Percentiles rank a stretch among this genome's conserved stretches.
Evolutionary conservation across 2,888 invertebrate species (phyloP).

Genomic region (Acronicta leporina): DNA sequence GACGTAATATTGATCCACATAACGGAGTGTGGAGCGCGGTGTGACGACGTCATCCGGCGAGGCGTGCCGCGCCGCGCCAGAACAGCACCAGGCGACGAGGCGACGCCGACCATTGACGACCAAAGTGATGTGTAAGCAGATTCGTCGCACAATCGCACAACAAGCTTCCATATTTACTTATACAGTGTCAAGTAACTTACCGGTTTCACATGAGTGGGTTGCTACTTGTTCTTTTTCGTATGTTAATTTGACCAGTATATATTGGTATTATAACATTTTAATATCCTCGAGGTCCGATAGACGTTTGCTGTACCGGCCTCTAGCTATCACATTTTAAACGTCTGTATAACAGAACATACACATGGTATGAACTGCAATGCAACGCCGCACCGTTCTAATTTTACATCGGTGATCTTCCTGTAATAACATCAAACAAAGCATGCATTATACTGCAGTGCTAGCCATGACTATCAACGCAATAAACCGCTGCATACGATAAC

Average conservation of each 20-base stretch:
- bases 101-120: conserved; percentile 20
- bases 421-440: conserved; percentile 40
- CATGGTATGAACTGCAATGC: conserved; percentile 3
- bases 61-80: conserved; percentile 26
- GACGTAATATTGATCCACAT: conserved; percentile 62
- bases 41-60: conserved; percentile 38
- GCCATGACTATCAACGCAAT: conserved; percentile 27
- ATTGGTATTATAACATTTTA: conserved; percentile 71
- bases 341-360: conserved; percentile 9
- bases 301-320: conserved; percentile 34
- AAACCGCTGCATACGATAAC: conserved; percentile 25
- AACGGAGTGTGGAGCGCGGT: conserved; percentile 38
- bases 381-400: conserved; percentile 39
- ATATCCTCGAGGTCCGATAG: conserved; percentile 56
- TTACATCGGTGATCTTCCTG: conserved; percentile 45
- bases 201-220: conserved; percentile 85
- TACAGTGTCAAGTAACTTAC: conserved; percentile 80
- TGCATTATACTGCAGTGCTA: conserved; percentile 22
- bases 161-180: conserved; percentile 88
- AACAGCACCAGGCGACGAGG: conserved; percentile 16
- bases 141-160: conserved; percentile 78
- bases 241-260: conserved; percentile 75
- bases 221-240: conserved; percentile 79
- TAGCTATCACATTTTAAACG: conserved; percentile 3
- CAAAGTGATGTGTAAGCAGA: conserved; percentile 79